Percentiles rank a stretch among this genome's conserved stretches.
Conservation (phyloP, 2,888 invertebrate species). For the Troides oblongomaculatus region DNA sequence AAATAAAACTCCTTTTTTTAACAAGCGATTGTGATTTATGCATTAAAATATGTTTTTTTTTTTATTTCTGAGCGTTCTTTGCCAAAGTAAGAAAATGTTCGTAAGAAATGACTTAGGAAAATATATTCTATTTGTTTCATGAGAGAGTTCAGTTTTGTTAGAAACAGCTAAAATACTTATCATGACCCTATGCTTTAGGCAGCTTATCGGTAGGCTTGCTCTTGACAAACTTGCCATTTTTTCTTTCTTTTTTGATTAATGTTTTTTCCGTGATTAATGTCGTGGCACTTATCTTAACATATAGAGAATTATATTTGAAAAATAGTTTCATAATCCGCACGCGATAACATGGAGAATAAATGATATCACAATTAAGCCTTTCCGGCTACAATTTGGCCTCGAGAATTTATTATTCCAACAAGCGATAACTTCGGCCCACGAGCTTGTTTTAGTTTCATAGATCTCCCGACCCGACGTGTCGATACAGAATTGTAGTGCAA, state of each 20-base stretch:
- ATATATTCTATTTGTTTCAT: not conserved
- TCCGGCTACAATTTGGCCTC: conserved; percentile 30
- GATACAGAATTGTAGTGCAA: conserved; percentile 13
- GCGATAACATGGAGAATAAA: conserved; percentile 49
- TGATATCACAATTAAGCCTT: conserved; percentile 43
- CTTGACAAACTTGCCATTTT: conserved; percentile 49
- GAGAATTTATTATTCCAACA: conserved; percentile 20
- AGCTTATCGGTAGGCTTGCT: conserved; percentile 46
- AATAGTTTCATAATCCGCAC: conserved; percentile 39
- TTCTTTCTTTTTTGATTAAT: conserved; percentile 38
- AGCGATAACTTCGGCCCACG: conserved; percentile 14
- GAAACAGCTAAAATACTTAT: conserved; percentile 42
- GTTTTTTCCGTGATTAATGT: conserved; percentile 46
- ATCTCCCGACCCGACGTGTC: conserved; percentile 13
- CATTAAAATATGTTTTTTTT: too few species aligned
- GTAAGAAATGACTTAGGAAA: too few species aligned
- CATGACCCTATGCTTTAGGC: conserved; percentile 45
- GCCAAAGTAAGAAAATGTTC: too few species aligned
- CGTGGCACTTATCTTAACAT: conserved; percentile 50
- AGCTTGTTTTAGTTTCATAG: conserved; percentile 18
- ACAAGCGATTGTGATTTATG: too few species aligned
- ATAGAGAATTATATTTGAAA: conserved; percentile 37
- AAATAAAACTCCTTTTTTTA: too few species aligned
- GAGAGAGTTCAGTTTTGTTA: conserved; percentile 24
- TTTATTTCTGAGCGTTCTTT: too few species aligned